Conservation (phyloP, 1,140 invertebrate species). For the Euwallacea fornicatus region DNA sequence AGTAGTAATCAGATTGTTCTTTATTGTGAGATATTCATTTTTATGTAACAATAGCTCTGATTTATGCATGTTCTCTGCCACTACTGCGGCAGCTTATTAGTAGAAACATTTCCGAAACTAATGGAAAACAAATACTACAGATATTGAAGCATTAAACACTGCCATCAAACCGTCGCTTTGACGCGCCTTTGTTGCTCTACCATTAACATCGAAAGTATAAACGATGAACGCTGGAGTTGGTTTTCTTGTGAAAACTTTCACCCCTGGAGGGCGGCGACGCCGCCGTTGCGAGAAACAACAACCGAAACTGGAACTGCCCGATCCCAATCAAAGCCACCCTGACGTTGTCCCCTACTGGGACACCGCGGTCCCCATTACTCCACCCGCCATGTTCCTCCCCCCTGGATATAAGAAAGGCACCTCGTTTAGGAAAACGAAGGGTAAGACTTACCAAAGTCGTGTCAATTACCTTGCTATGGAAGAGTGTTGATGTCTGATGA, state of each 20-base stretch:
- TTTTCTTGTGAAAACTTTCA: constrained; percentile 67
- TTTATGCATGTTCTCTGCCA: no score
- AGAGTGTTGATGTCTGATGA: not conserved
- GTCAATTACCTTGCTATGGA: not conserved
- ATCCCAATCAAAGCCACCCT: constrained; percentile 59
- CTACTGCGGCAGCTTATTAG: no score
- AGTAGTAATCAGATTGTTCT: no score
- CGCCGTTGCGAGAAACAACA: constrained; percentile 65
- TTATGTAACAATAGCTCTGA: no score
- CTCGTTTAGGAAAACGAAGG: constrained; percentile 30
- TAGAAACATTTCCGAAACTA: no score
- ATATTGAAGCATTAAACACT: no score
- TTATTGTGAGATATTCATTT: no score
- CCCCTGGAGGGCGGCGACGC: constrained; percentile 63
- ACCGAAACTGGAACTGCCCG: constrained; percentile 58
- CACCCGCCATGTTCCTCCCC: constrained; percentile 62
- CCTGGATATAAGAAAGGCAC: constrained; percentile 36
- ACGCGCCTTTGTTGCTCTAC: no score
- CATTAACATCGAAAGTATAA: constrained; percentile 10
- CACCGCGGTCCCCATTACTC: constrained; percentile 63
- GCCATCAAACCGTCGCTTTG: no score
- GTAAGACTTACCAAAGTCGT: constrained; percentile 16
- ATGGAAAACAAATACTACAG: no score
- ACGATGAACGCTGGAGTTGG: constrained; percentile 63
- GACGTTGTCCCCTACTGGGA: constrained; percentile 63